These are phyloP conservation scores for Vesta saturnalis DNA, from an alignment of 2,888 invertebrate genomes.

Conservation along the genomic window DNA sequence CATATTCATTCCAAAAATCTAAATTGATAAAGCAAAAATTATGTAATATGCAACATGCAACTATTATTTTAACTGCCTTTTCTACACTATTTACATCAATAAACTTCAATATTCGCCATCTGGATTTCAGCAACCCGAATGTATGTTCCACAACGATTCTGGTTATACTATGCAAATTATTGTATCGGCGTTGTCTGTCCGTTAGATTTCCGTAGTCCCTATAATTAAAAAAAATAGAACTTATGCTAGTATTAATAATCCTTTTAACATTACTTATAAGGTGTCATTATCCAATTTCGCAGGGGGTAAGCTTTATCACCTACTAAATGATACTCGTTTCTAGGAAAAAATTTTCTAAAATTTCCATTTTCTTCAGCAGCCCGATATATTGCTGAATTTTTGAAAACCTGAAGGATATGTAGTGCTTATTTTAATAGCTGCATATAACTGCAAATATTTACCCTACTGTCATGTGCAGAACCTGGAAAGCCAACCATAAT, in stretches of 20 bases:
- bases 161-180: too few relatives aligned
- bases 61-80: too few relatives aligned
- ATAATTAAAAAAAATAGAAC: not conserved
- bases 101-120: too few relatives aligned
- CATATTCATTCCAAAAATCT: too few relatives aligned
- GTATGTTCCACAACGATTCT: too few relatives aligned
- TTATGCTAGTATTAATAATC: constrained; percentile 1
- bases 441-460: not conserved
- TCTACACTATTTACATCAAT: too few relatives aligned
- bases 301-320: not conserved
- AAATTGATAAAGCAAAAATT: too few relatives aligned
- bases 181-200: too few relatives aligned
- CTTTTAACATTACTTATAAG: constrained; percentile 5
- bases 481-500: constrained; percentile 1
- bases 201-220: too few relatives aligned
- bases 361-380: constrained; percentile 3
- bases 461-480: constrained; percentile 2
- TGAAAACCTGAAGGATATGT: constrained; percentile 7
- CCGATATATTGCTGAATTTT: constrained; percentile 4
- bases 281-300: constrained; percentile 3
- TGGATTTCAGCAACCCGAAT: too few relatives aligned
- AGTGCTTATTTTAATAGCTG: not conserved
- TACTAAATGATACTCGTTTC: not conserved
- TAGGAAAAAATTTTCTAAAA: not conserved
- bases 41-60: not conserved